A percentile compares a stretch with the other conserved stretches of the same genome.
Conservation (phyloP, 2,888 invertebrate genomes). For the Drosophila tripunctata region DNA sequence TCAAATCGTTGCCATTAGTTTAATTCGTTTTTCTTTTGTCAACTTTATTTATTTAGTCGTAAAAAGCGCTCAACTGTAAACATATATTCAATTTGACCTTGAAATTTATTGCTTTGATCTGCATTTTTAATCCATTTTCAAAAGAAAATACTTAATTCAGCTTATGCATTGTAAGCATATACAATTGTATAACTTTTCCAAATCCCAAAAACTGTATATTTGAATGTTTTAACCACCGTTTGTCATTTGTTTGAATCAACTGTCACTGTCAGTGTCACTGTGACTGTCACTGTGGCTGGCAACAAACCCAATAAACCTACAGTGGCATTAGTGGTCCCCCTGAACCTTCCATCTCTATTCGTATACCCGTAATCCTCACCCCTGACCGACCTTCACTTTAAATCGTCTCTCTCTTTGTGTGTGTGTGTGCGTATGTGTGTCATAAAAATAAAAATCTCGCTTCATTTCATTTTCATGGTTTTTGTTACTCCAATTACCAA, state of each 20-base stretch:
- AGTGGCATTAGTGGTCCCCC: conserved; percentile 18
- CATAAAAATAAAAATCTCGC: conserved; percentile 64
- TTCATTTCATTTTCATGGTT: conserved; percentile 60
- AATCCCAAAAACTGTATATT: background rate
- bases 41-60: background rate
- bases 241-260: conserved; percentile 24
- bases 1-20: background rate
- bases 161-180: conserved; percentile 1
- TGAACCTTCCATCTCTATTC: background rate
- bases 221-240: conserved; percentile 7
- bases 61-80: background rate
- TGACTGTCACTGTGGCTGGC: background rate
- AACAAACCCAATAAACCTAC: conserved; percentile 27
- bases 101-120: background rate
- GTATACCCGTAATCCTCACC: conserved; percentile 2
- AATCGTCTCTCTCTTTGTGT: conserved; percentile 41
- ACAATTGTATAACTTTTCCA: background rate
- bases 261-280: conserved; percentile 6
- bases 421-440: conserved; percentile 36
- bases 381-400: conserved; percentile 57
- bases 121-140: conserved; percentile 10
- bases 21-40: background rate
- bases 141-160: conserved; percentile 3
- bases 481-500: conserved; percentile 66
- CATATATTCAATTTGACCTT: background rate